Evolutionary conservation across 2,797 vertebrate species (phyloP).

Genomic region (Cirrhinus molitorella): DNA sequence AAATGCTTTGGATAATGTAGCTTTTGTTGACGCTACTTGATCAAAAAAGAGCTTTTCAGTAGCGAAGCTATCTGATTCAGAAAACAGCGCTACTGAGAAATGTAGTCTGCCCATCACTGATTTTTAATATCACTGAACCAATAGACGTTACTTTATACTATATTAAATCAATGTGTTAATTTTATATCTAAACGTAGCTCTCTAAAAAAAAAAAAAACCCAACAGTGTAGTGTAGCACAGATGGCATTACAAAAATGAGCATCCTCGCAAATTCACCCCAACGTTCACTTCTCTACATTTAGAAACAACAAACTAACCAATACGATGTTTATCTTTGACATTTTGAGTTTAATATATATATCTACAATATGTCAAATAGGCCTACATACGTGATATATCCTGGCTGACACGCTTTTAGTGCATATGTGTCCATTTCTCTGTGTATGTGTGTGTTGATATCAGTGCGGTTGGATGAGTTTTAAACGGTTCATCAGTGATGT

Average conservation of each 20-base stretch:
- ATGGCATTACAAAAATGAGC: not conserved
- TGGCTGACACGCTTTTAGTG: not conserved
- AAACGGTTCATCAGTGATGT: slow-evolving; percentile 17
- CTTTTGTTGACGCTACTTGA: too few relatives aligned
- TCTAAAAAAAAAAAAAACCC: not conserved
- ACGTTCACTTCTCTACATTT: not conserved
- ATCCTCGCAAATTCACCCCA: too few relatives aligned
- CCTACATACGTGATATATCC: not conserved
- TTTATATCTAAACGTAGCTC: not conserved
- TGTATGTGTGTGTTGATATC: slow-evolving; percentile 22
- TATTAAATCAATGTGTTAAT: not conserved
- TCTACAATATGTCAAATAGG: not conserved
- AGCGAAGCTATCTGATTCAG: too few relatives aligned
- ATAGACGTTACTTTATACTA: not conserved
- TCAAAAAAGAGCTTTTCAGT: too few relatives aligned
- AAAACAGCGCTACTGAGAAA: too few relatives aligned
- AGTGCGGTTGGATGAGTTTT: slow-evolving; percentile 26
- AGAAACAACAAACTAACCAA: not conserved
- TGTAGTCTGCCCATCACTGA: too few relatives aligned
- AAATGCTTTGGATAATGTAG: too few relatives aligned
- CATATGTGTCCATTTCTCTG: not conserved
- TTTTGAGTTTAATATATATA: not conserved
- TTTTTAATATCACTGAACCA: too few relatives aligned
- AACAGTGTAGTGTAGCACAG: not conserved
- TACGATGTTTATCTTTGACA: not conserved